Evolutionary conservation across 2,797 vertebrate species (phyloP).

Genomic region (Telmatherina bonti): DNA sequence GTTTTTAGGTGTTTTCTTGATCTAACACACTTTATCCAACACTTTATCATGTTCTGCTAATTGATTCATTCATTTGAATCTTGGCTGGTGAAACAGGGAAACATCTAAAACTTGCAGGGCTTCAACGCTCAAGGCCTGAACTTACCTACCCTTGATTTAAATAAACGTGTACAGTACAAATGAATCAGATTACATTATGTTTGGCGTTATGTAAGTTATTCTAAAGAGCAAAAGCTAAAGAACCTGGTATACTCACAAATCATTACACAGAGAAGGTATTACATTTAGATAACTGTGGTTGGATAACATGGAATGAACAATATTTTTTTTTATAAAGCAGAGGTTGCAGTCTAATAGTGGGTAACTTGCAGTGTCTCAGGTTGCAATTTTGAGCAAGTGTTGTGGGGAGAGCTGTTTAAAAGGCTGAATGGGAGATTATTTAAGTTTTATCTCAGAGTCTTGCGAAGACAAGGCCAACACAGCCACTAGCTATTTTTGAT

Average conservation of each 20-base stretch:
- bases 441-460: slow-evolving; percentile 39
- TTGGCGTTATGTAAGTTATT: too few species aligned
- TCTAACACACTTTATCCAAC: neutral
- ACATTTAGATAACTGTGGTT: neutral
- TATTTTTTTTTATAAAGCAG: too few species aligned
- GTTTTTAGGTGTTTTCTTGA: neutral
- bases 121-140: neutral
- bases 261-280: neutral
- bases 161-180: neutral
- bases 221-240: neutral
- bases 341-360: slow-evolving; percentile 18
- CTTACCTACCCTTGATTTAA: neutral
- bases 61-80: neutral
- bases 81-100: neutral
- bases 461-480: slow-evolving; percentile 17
- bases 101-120: neutral
- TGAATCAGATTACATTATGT: neutral
- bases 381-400: slow-evolving; percentile 60
- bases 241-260: neutral
- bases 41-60: neutral
- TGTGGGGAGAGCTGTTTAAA: slow-evolving; percentile 51
- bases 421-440: slow-evolving; percentile 47
- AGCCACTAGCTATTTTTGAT: slow-evolving; percentile 40
- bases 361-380: slow-evolving; percentile 54
- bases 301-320: neutral